phyloP scores from a whole-genome alignment of 2,888 invertebrate species.

The Odontocolon sp. region DNA sequence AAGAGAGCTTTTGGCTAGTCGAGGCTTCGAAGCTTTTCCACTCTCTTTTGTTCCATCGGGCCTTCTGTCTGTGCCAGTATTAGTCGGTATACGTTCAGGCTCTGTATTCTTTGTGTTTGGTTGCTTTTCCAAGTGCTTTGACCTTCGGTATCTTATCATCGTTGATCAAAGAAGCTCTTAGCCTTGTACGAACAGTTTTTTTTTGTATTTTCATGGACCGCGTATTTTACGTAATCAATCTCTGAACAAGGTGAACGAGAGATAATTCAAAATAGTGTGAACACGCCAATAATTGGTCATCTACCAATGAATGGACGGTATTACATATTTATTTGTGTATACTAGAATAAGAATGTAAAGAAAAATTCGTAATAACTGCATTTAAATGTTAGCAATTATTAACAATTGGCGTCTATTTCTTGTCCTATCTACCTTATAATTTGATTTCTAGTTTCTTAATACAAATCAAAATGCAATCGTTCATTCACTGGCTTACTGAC shows the following conservation, averaged over 20 bases:
- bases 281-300: too few relatives aligned
- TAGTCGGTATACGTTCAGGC: background rate
- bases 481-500: too few relatives aligned
- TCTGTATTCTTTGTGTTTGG: background rate
- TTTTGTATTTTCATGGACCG: background rate
- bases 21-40: background rate
- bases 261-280: background rate
- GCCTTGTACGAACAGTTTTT: background rate
- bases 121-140: conserved; percentile 11
- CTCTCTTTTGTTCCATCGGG: background rate
- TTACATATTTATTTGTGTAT: too few relatives aligned
- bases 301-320: too few relatives aligned
- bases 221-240: background rate
- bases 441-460: too few relatives aligned
- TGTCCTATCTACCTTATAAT: too few relatives aligned
- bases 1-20: conserved; percentile 1
- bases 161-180: conserved; percentile 27
- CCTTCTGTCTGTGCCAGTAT: background rate
- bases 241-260: background rate
- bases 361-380: too few relatives aligned
- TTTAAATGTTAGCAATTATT: too few relatives aligned
- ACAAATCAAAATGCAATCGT: too few relatives aligned
- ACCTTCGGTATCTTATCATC: conserved; percentile 19
- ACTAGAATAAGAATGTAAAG: too few relatives aligned
- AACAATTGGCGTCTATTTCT: too few relatives aligned